Conservation (phyloP, 2,888 invertebrate species). For the Tiliacea citrago region DNA sequence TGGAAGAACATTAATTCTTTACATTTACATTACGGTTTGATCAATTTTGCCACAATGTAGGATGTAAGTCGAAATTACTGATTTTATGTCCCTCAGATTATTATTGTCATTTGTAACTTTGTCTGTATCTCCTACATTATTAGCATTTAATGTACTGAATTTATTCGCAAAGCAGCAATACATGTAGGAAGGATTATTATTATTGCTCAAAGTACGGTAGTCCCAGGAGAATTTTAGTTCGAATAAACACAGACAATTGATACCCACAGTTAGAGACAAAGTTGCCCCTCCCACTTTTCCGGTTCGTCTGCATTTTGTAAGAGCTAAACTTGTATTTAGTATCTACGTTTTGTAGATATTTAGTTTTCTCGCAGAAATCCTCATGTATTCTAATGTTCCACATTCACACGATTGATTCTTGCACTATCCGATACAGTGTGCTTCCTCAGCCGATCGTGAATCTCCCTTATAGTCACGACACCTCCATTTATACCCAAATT, state of each 20-base stretch:
- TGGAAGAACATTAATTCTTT: constrained; percentile 10
- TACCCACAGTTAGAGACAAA: constrained; percentile 55
- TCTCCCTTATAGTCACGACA: constrained; percentile 80
- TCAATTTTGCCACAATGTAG: constrained; percentile 31
- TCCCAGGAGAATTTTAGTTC: constrained; percentile 36
- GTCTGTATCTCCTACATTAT: constrained; percentile 7
- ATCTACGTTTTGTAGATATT: constrained; percentile 50
- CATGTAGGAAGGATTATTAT: constrained; percentile 35
- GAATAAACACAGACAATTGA: constrained; percentile 60
- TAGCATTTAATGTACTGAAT: constrained; percentile 29
- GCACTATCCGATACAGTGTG: constrained; percentile 71
- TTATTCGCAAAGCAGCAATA: constrained; percentile 20
- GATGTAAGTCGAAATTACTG: constrained; percentile 12
- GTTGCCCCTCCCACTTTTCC: constrained; percentile 44
- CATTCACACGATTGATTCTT: constrained; percentile 68
- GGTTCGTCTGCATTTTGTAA: constrained; percentile 56
- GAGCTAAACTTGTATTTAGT: constrained; percentile 44
- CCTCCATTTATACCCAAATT: constrained; percentile 88
- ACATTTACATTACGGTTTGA: constrained; percentile 17
- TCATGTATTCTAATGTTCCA: constrained; percentile 58
- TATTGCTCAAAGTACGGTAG: constrained; percentile 37
- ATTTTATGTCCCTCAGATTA: constrained; percentile 40
- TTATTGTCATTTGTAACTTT: constrained; percentile 38
- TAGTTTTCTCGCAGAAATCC: constrained; percentile 43
- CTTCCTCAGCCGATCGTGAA: constrained; percentile 68